Conservation (phyloP, 1,140 invertebrate species). For the Heliconius hewitsoni region DNA sequence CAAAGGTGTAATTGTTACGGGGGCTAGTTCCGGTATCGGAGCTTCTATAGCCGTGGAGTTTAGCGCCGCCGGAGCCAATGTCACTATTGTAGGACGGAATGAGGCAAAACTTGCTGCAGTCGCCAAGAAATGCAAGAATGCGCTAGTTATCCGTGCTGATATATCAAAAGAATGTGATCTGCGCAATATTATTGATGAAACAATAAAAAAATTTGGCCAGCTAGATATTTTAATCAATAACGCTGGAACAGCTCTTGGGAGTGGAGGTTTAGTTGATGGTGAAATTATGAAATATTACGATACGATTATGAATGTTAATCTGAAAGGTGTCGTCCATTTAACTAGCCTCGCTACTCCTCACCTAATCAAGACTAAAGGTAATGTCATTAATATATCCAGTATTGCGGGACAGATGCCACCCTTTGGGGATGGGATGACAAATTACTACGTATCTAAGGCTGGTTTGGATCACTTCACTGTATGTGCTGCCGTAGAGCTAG, state of each 20-base stretch:
- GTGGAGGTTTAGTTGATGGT: background rate
- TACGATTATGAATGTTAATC: background rate
- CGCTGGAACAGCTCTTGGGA: background rate
- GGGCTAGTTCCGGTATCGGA: background rate
- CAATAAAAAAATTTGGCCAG: conserved; percentile 8
- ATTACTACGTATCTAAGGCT: conserved; percentile 3
- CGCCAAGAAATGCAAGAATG: background rate
- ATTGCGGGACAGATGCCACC: conserved; percentile 1
- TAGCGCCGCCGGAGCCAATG: background rate
- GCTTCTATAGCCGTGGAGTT: background rate
- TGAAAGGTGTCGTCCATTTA: background rate
- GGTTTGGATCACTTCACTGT: conserved; percentile 2
- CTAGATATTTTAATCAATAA: conserved; percentile 7
- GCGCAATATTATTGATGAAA: background rate
- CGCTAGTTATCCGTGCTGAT: background rate
- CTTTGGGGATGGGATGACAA: background rate
- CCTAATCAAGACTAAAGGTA: conserved; percentile 2
- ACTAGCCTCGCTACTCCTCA: background rate
- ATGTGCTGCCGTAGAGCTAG: background rate
- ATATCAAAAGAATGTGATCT: background rate
- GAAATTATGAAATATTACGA: conserved; percentile 13
- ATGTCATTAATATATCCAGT: conserved; percentile 12
- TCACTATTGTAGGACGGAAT: background rate
- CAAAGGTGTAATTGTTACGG: background rate
- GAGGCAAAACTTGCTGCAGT: background rate